Evolutionary conservation across 2,888 invertebrate species (phyloP).

Genomic region (Eupithecia dodoneata): DNA sequence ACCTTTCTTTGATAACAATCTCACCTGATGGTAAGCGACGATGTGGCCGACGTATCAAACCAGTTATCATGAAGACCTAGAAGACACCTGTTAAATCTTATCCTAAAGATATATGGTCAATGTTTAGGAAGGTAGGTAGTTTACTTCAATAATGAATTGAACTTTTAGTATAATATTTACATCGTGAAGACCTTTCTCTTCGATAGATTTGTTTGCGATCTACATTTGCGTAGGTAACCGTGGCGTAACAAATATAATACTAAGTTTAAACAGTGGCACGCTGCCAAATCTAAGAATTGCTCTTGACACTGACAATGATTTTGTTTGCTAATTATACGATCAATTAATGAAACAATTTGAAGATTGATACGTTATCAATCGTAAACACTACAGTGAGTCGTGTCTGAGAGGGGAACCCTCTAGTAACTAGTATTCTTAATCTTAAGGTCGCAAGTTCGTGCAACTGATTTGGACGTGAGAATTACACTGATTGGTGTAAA

Average conservation of each 20-base stretch:
- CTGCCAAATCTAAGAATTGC: conserved; percentile 1
- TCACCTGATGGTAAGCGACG: no score
- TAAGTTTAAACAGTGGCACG: background rate
- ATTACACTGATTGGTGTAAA: background rate
- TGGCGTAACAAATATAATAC: background rate
- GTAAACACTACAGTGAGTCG: background rate
- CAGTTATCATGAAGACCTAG: background rate
- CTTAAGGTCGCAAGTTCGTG: background rate
- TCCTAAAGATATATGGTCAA: no score
- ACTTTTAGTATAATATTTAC: background rate
- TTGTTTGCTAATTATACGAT: background rate
- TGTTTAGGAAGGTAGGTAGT: no score
- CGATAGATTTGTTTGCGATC: background rate
- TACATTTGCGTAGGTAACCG: background rate
- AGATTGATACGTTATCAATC: background rate
- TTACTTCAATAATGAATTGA: no score
- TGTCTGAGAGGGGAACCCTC: background rate
- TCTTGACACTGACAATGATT: background rate
- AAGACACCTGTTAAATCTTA: background rate
- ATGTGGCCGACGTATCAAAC: background rate
- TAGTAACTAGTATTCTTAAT: background rate
- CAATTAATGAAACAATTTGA: background rate
- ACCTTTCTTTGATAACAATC: background rate
- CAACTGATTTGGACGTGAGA: background rate
- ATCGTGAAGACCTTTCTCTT: background rate